Evolutionary conservation across 1,140 invertebrate species (phyloP), one percentile per base, ranked within the genome.

Genomic region (Anagrus nilaparvatae): DNA sequence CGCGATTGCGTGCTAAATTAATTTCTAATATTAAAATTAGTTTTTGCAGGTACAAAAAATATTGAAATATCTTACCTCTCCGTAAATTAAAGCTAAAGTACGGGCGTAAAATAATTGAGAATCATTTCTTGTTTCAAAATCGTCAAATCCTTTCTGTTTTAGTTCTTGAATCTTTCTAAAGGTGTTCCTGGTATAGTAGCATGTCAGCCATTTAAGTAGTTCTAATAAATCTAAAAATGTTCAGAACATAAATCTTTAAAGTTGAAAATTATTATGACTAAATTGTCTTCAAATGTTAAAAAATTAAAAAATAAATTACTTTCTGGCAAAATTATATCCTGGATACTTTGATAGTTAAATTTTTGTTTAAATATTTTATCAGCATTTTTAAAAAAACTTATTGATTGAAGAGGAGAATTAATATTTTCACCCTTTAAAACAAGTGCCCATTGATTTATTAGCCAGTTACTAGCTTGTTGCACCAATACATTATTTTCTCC

Each of bases 401-500:
- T 73, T 0, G 80, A 77, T 13, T 69, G 70, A 10, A 84, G 64
- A 1, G 83, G 81, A 13, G 78, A 77, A 30, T 59, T 55, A 10
- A 73, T 52, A 4, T 54, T 33, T 29, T 55, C 50, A 32, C 74
- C 69, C 13, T 63, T 55, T 2, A 70, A 46, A 6, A 70, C 60
- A 24, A 63, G 66, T 3, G 56, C 47, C 72, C 76, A 82, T 52
- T 84, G 74, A 24, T 73, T 73, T 21, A 92, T 55, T 29, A 93
- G 67, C 82, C 84, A 90, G 63, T 97, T 97, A 59, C 84, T 88
- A 0, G 90, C 81, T 73, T 97, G 94, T 59, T 97, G 93, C 8
- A 91, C 76, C 5, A 97, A 70, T 28, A 97, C 89, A 65, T 93
- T 93, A 67, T 94, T 95, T 63, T 97, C 93, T 5, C 93, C 94